Percentiles rank a stretch among this genome's conserved stretches.
Conservation (phyloP, 2,888 invertebrate species). For the Psococerastis gibbosa region DNA sequence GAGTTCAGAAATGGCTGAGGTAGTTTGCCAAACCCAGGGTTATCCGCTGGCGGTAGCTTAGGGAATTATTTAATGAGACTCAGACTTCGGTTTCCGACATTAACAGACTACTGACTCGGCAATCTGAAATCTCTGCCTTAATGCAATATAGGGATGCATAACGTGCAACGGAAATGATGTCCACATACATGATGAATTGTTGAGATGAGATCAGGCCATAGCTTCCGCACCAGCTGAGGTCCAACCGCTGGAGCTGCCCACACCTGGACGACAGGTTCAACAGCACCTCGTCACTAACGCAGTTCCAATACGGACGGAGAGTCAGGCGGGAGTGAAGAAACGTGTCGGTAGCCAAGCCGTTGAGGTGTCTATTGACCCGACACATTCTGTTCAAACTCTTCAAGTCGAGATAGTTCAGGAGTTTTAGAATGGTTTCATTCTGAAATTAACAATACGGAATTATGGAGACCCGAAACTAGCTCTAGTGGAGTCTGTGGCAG, state of each 20-base stretch:
- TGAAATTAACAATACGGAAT: no score
- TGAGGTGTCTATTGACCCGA: conserved; percentile 46
- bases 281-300: conserved; percentile 40
- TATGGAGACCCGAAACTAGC: no score
- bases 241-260: conserved; percentile 52
- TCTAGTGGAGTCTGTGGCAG: no score
- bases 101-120: no score
- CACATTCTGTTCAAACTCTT: not conserved
- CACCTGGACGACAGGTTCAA: conserved; percentile 37
- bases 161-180: no score
- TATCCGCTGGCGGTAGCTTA: conserved; percentile 15
- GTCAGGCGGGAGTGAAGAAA: conserved; percentile 60
- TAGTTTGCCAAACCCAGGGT: no score
- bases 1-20: no score
- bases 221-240: conserved; percentile 80
- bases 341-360: conserved; percentile 51
- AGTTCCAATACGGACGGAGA: conserved; percentile 61
- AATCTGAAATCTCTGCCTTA: no score
- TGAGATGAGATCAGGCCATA: conserved; percentile 31
- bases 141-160: no score
- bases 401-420: conserved; percentile 33
- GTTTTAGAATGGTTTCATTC: conserved; percentile 66
- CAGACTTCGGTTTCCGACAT: conserved; percentile 19
- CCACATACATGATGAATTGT: conserved; percentile 30
- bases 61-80: conserved; percentile 13